These are phyloP conservation scores for Opisthocomus hoazin DNA, from an alignment of 2,113 vertebrate genomes.

Conservation along the genomic window DNA sequence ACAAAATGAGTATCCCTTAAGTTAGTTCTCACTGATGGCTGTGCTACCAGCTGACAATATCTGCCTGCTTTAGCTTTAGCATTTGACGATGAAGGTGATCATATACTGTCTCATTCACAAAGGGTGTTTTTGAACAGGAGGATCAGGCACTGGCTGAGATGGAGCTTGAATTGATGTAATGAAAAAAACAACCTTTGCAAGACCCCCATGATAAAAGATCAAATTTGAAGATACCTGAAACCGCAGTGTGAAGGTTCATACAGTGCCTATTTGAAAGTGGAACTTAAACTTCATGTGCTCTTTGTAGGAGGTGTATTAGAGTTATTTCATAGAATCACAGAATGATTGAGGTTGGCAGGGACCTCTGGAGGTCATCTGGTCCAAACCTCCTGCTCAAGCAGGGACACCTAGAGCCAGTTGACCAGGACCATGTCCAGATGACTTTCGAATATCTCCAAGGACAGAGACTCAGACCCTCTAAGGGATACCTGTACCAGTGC, in stretches of 20 bases:
- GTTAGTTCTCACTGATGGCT: neutral
- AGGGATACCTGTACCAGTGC: too few relatives aligned
- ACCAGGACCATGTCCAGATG: accelerated
- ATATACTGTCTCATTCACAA: neutral
- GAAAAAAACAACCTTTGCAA: neutral
- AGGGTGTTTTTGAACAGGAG: neutral
- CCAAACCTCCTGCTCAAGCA: neutral
- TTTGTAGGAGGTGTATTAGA: neutral
- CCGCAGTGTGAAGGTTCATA: neutral
- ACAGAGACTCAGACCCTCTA: neutral
- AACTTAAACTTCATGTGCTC: neutral
- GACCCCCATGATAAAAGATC: neutral
- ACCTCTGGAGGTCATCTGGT: neutral
- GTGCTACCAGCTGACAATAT: neutral
- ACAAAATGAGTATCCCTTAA: neutral
- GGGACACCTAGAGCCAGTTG: neutral
- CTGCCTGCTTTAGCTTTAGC: neutral
- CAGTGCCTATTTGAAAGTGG: neutral
- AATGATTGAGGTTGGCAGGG: neutral
- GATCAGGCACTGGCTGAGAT: neutral
- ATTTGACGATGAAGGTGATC: neutral
- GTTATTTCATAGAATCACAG: neutral
- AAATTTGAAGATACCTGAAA: neutral
- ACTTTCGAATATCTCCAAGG: neutral
- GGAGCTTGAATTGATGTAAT: neutral